Evolutionary conservation across 92 coral and sea anemone genomes (phyloP), one percentile per base, ranked within the genome.

Genomic region (Phenganax marumi): DNA sequence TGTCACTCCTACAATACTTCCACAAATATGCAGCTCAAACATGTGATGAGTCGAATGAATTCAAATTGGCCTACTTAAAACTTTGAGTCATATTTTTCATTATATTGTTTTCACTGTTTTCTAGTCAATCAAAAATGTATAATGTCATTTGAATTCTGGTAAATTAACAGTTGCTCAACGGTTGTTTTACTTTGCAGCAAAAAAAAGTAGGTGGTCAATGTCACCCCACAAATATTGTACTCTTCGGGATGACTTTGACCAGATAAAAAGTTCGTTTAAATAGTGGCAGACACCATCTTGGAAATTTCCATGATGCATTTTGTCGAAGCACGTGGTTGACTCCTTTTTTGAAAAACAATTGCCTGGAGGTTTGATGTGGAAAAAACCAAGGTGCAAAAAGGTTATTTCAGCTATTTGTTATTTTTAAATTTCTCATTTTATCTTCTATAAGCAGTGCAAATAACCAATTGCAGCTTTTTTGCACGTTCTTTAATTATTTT

Each of bases 151-250:
- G 70, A 64, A 64, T 64, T 22, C 19, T 0, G 33, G 0, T 17
- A 17, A 64, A 64, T 22, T 64, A 64, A 24, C 8, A 5, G 5
- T 2, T 21, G 70, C 33, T 64, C 7, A 4, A 47, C 21, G 10
- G 2, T 17, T 7, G 33, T 14, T 64, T 10, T 24, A 18, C 16
- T 64, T 7, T 9, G 23, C 16, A 64, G 70, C 70, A 3, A 64
- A 47, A 64, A 25, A 62, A 64, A 64, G 70, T 64, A 64, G 70
- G 70, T 64, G 70, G 70, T 64, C 70, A 64, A 64, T 17, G 70
- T 64, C 70, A 64, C 70, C 70, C 70, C 70, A 22, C 70, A 64
- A 64, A 9, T 14, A 3, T 64, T 64, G 70, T 24, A 64, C 46
- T 1, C 21, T 64, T 24, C 16, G 70, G 47, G 70, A 43, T 64